phyloP scores from a whole-genome alignment of 2,888 invertebrate species.

The Eupithecia abbreviata region DNA sequence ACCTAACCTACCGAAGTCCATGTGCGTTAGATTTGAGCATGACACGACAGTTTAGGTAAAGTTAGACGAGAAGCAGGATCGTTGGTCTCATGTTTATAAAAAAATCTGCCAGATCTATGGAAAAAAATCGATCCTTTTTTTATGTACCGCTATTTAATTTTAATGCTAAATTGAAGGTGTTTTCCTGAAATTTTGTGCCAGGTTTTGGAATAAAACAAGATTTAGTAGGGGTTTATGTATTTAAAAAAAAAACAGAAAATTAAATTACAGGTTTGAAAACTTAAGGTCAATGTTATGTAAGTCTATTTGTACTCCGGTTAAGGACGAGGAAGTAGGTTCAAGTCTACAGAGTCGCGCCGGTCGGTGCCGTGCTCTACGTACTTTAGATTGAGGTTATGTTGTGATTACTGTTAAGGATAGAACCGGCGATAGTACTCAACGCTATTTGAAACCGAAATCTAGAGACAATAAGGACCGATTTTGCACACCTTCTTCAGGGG shows the following conservation, averaged over 20 bases:
- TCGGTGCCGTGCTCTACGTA: constrained; percentile 73
- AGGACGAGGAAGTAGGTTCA: constrained; percentile 46
- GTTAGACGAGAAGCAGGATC: background rate
- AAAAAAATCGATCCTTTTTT: background rate
- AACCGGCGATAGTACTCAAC: constrained; percentile 63
- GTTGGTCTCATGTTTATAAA: background rate
- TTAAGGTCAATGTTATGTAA: constrained; percentile 64
- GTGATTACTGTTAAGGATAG: constrained; percentile 77
- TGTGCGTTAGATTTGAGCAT: background rate
- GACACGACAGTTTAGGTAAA: background rate
- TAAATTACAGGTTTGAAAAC: constrained; percentile 57
- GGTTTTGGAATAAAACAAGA: constrained; percentile 73
- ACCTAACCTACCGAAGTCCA: background rate
- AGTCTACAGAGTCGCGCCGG: constrained; percentile 65
- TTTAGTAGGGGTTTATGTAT: constrained; percentile 65
- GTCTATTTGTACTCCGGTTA: constrained; percentile 53
- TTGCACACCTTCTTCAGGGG: constrained; percentile 65
- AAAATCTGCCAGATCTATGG: background rate
- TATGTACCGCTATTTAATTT: background rate
- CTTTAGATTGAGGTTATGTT: constrained; percentile 81
- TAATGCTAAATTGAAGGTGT: background rate
- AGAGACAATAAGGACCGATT: constrained; percentile 67
- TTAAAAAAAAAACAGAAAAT: constrained; percentile 55
- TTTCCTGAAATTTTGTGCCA: constrained; percentile 41
- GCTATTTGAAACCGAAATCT: constrained; percentile 64